A percentile compares a stretch with the other conserved stretches of the same genome.
phyloP scores from a whole-genome alignment of 2,797 vertebrate genomes.

The Saxicola maurus region DNA sequence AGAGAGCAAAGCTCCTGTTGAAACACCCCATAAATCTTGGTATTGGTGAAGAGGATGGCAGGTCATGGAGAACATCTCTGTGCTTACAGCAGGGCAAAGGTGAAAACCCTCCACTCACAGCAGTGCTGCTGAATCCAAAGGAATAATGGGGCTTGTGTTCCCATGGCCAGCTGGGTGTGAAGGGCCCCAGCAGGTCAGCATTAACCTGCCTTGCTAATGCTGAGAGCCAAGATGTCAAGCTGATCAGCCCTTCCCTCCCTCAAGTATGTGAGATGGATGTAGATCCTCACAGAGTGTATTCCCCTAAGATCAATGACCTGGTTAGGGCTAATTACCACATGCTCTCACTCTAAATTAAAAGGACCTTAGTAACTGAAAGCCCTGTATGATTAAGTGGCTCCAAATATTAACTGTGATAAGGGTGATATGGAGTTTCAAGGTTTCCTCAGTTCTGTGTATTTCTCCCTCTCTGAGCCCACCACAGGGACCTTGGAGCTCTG shows the following conservation, averaged over 20 bases:
- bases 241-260: neutral
- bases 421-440: neutral
- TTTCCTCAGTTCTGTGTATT: neutral
- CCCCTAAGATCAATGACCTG: conserved; percentile 53
- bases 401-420: conserved; percentile 40
- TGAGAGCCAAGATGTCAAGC: neutral
- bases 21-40: neutral
- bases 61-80: neutral
- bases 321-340: conserved; percentile 58
- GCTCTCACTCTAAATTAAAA: conserved; percentile 60
- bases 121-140: neutral
- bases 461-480: neutral
- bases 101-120: neutral
- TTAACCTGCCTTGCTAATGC: conserved; percentile 23
- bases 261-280: conserved; percentile 32
- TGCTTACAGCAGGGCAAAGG: neutral
- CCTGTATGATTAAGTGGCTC: conserved; percentile 54
- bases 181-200: neutral
- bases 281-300: conserved; percentile 5
- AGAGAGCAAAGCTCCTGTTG: neutral
- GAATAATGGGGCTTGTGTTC: neutral
- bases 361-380: conserved; percentile 46
- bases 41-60: neutral
- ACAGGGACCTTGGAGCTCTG: neutral
- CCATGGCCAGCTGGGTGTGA: neutral